These are phyloP conservation scores for Bimastos eiseni DNA, from an alignment of 2,888 invertebrate species.

Conservation along the genomic window DNA sequence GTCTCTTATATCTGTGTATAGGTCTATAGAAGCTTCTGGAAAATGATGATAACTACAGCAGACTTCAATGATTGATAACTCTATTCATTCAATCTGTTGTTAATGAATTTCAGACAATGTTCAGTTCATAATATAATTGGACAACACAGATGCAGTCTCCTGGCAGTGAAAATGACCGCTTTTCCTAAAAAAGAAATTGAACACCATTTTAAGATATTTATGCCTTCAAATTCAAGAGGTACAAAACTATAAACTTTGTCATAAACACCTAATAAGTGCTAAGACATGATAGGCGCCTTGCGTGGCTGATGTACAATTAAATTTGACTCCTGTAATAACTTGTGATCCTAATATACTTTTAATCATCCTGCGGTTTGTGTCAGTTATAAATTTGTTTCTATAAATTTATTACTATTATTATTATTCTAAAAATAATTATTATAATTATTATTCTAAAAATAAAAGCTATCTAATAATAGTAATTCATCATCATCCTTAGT, in stretches of 20 bases:
- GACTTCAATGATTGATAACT: not conserved
- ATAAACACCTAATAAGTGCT: not conserved
- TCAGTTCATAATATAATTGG: not conserved
- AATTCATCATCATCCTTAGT: not conserved
- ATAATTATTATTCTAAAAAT: too few relatives aligned
- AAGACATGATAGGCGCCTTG: too few relatives aligned
- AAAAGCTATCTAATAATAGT: not conserved
- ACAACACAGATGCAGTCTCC: not conserved
- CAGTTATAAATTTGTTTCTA: too few relatives aligned
- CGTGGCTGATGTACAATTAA: too few relatives aligned
- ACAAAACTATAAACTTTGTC: not conserved
- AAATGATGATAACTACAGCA: not conserved
- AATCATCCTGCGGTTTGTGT: too few relatives aligned
- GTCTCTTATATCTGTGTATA: not conserved
- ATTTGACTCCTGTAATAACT: too few relatives aligned
- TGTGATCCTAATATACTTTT: too few relatives aligned
- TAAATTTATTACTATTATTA: too few relatives aligned
- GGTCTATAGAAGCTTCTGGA: not conserved
- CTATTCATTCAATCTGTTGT: not conserved
- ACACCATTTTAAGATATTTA: not conserved
- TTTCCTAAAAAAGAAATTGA: slow-evolving; percentile 13
- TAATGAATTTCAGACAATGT: not conserved
- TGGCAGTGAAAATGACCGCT: not conserved
- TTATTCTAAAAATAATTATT: too few relatives aligned
- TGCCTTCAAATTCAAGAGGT: not conserved